Evolutionary conservation across 1,140 invertebrate species (phyloP).

Genomic region (Drosophila mauritiana): DNA sequence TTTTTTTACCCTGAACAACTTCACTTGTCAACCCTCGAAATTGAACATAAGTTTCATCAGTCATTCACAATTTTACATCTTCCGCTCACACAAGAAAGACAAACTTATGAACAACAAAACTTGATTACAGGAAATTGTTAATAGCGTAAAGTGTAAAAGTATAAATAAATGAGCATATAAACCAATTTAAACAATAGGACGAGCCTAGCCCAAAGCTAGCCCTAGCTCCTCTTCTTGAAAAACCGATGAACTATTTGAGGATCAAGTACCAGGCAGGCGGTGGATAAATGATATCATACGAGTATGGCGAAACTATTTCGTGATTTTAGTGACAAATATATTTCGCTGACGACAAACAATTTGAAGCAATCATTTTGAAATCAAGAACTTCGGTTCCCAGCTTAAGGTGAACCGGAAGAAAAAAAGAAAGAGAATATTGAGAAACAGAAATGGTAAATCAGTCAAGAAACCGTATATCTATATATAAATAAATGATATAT

Average conservation of each 20-base stretch:
- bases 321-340: constrained; percentile 84
- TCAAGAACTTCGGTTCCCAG: constrained; percentile 52
- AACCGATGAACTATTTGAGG: constrained; percentile 20
- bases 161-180: constrained; percentile 39
- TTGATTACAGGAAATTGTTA: constrained; percentile 83
- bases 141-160: constrained; percentile 61
- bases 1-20: neutral
- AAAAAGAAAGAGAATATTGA: constrained; percentile 21
- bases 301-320: constrained; percentile 79
- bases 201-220: constrained; percentile 21
- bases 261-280: constrained; percentile 38
- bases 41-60: constrained; percentile 13
- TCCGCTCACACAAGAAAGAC: constrained; percentile 41
- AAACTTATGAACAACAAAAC: constrained; percentile 80
- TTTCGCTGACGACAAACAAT: constrained; percentile 84
- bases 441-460: constrained; percentile 41
- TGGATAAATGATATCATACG: constrained; percentile 59
- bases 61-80: constrained; percentile 21
- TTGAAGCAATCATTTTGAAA: constrained; percentile 84
- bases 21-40: constrained; percentile 13
- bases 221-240: constrained; percentile 42
- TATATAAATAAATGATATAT: constrained; percentile 74
- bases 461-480: constrained; percentile 66
- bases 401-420: constrained; percentile 7
- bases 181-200: constrained; percentile 25